A percentile compares a stretch with the other conserved stretches of the same genome.
Evolutionary conservation across 2,113 vertebrate genomes (phyloP).

Genomic region (Hypomesus transpacificus): DNA sequence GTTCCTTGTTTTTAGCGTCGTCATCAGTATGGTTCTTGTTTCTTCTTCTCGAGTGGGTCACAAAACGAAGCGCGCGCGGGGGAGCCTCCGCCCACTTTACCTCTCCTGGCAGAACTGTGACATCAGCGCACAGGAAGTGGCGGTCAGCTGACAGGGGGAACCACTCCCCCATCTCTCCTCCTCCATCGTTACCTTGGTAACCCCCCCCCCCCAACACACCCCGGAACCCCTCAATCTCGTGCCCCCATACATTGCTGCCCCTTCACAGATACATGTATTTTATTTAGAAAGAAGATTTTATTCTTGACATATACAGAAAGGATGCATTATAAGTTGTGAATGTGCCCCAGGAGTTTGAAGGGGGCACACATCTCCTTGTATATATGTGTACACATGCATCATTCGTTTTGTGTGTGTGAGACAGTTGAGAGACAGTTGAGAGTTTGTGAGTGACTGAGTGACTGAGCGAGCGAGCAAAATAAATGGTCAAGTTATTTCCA

Average conservation of each 20-base stretch:
- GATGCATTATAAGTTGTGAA: slow-evolving; percentile 72
- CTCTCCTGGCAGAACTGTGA: slow-evolving; percentile 32
- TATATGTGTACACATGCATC: slow-evolving; percentile 76
- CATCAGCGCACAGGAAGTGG: slow-evolving; percentile 34
- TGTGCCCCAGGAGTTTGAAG: slow-evolving; percentile 41
- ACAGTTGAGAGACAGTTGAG: slow-evolving; percentile 6
- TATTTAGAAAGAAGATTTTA: slow-evolving; percentile 78
- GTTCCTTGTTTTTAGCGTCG: slow-evolving; percentile 44
- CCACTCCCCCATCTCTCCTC: slow-evolving; percentile 37
- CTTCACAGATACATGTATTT: slow-evolving; percentile 70
- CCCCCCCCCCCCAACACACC: slow-evolving; percentile 47
- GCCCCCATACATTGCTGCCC: neutral
- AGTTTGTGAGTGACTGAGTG: slow-evolving; percentile 7
- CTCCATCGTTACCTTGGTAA: slow-evolving; percentile 12
- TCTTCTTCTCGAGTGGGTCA: slow-evolving; percentile 37
- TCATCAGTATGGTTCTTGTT: slow-evolving; percentile 38
- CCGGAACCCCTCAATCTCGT: slow-evolving; percentile 53
- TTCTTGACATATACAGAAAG: slow-evolving; percentile 79
- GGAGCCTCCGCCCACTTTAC: slow-evolving; percentile 24
- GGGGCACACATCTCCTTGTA: slow-evolving; percentile 69
- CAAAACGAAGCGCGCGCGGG: slow-evolving; percentile 10
- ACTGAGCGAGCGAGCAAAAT: neutral
- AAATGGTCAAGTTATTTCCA: slow-evolving; percentile 10
- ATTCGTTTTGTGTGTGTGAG: slow-evolving; percentile 59
- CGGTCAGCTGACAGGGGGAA: slow-evolving; percentile 24